These are phyloP conservation scores for Gadus macrocephalus DNA, from an alignment of 2,113 vertebrate genomes.

Conservation along the genomic window DNA sequence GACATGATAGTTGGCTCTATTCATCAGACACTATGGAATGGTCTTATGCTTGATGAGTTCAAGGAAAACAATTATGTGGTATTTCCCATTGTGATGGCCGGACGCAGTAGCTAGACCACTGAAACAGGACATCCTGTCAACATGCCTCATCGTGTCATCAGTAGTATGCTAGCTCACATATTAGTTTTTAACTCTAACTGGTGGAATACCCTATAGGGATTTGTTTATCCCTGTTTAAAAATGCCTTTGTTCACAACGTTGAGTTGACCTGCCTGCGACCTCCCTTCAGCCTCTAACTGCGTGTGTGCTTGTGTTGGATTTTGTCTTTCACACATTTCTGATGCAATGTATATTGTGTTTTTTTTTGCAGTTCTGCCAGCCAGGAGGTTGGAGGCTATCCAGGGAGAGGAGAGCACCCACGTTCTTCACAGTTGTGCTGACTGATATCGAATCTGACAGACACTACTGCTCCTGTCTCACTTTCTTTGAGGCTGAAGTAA, in stretches of 20 bases:
- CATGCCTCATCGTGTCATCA: constrained; percentile 18
- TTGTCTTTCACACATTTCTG: neutral
- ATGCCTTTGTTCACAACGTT: too few species aligned
- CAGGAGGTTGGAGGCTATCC: constrained; percentile 91
- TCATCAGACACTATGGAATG: constrained; percentile 3
- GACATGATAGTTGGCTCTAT: neutral
- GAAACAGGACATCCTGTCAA: constrained; percentile 58
- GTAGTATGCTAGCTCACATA: constrained; percentile 9
- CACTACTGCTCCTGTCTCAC: constrained; percentile 98
- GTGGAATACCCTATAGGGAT: too few species aligned
- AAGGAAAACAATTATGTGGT: constrained; percentile 34
- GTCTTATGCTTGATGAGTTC: constrained; percentile 9
- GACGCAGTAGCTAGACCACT: constrained; percentile 34
- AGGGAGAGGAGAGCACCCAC: constrained; percentile 88
- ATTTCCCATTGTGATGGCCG: constrained; percentile 52
- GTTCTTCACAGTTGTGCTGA: constrained; percentile 95
- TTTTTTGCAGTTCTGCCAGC: constrained; percentile 90
- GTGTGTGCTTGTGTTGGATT: constrained; percentile 1
- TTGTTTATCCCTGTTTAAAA: too few species aligned
- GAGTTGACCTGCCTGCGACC: neutral
- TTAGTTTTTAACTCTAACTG: neutral
- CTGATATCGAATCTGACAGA: constrained; percentile 94
- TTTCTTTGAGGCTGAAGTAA: constrained; percentile 94
- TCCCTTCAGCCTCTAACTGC: neutral
- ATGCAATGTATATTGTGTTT: constrained; percentile 25